Percentiles rank a stretch among this genome's conserved stretches.
Evolutionary conservation across 2,113 vertebrate genomes (phyloP).

Genomic region (Rhinogobius similis): DNA sequence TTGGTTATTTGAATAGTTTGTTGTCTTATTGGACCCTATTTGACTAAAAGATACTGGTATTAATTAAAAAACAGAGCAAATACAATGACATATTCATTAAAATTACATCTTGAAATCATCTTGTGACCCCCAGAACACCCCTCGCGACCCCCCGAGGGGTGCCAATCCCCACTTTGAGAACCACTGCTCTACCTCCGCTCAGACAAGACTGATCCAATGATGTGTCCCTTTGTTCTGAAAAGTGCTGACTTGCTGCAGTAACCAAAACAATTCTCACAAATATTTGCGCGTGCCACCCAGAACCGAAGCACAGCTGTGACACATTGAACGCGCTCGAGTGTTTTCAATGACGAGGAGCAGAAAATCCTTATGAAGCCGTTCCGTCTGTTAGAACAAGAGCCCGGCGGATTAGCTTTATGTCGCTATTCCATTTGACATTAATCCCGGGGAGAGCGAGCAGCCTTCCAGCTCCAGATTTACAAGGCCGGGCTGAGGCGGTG

Average conservation of each 20-base stretch:
- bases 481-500: slow-evolving; percentile 16
- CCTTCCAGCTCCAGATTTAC: slow-evolving; percentile 36
- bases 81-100: too few species aligned
- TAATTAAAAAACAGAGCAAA: too few species aligned
- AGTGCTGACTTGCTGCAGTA: not conserved
- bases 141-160: too few species aligned
- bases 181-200: too few species aligned
- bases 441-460: slow-evolving; percentile 56
- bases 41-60: too few species aligned
- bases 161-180: too few species aligned
- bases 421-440: slow-evolving; percentile 70
- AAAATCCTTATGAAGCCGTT: slow-evolving; percentile 46
- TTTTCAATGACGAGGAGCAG: slow-evolving; percentile 48
- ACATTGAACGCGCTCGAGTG: slow-evolving; percentile 6
- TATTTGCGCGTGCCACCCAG: slow-evolving; percentile 25
- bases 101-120: too few species aligned
- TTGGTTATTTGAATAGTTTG: too few species aligned
- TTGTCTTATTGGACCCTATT: too few species aligned
- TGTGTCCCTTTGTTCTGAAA: not conserved
- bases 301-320: not conserved
- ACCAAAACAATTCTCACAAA: not conserved
- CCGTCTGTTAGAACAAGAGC: slow-evolving; percentile 55
- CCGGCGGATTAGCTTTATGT: slow-evolving; percentile 65
- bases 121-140: too few species aligned
- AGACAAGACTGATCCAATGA: slow-evolving; percentile 5